Percentiles rank a stretch among this genome's conserved stretches.
Evolutionary conservation across 2,797 vertebrate species (phyloP).

Genomic region (Alca torda): DNA sequence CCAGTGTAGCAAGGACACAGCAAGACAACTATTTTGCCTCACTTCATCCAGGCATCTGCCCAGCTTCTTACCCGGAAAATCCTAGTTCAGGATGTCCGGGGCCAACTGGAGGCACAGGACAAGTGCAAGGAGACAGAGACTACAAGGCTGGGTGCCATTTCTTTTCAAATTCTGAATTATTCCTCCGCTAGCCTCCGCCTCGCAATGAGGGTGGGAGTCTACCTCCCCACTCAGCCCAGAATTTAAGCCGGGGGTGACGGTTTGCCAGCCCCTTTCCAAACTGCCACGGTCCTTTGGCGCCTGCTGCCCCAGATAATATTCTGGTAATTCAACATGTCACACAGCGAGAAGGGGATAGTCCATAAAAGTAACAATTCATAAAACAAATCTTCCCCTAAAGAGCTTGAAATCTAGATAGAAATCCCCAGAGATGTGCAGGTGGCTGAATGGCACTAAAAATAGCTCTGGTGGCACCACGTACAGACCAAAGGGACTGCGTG

Average conservation of each 20-base stretch:
- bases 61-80: not conserved
- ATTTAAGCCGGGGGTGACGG: not conserved
- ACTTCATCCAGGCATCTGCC: not conserved
- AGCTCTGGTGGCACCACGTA: rapidly evolving
- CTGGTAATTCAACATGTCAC: not conserved
- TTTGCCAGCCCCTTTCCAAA: not conserved
- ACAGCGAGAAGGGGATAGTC: not conserved
- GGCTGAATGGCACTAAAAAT: not conserved
- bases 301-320: not conserved
- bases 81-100: not conserved
- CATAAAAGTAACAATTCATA: not conserved
- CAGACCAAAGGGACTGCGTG: not conserved
- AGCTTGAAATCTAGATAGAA: not conserved
- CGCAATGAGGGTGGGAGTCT: not conserved
- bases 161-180: not conserved
- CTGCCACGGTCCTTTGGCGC: rapidly evolving
- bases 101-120: not conserved
- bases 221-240: not conserved
- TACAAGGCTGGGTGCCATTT: not conserved
- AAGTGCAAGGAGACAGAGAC: not conserved
- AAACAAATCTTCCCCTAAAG: not conserved
- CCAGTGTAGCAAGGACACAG: not conserved
- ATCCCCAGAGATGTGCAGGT: slow-evolving; percentile 22
- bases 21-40: not conserved
- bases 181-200: not conserved